Conservation (phyloP, 2,113 vertebrate species). For the Dicrurus megarhynchus region DNA sequence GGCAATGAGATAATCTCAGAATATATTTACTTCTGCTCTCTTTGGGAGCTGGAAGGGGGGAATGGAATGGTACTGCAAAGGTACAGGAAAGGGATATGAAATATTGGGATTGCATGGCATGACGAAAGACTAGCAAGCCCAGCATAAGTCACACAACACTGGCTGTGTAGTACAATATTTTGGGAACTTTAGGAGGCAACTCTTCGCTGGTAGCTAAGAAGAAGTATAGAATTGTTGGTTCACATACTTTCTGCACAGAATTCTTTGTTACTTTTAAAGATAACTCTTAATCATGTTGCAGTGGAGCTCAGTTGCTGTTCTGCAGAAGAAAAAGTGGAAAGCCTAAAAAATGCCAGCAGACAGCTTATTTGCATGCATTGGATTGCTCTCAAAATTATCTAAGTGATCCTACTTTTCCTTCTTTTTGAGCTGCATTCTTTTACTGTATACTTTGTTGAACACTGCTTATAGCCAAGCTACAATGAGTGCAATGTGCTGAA, state of each 20-base stretch:
- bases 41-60: fast-evolving
- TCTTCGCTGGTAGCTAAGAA: neutral
- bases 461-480: neutral
- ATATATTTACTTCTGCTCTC: neutral
- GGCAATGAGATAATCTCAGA: neutral
- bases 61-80: neutral
- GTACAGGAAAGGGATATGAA: neutral
- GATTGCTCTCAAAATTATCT: neutral
- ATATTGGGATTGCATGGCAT: neutral
- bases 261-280: neutral
- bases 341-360: neutral
- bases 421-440: neutral
- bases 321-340: neutral
- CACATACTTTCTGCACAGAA: neutral
- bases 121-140: neutral
- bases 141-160: neutral
- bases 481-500: neutral
- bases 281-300: neutral
- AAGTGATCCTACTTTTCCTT: neutral
- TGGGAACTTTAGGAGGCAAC: neutral
- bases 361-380: neutral
- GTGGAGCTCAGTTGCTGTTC: neutral
- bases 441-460: neutral
- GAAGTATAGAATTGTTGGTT: neutral
- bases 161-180: neutral